A percentile compares a stretch with the other conserved stretches of the same genome.
phyloP scores from a whole-genome alignment of 2,113 vertebrate species.

The Pongo pygmaeus region DNA sequence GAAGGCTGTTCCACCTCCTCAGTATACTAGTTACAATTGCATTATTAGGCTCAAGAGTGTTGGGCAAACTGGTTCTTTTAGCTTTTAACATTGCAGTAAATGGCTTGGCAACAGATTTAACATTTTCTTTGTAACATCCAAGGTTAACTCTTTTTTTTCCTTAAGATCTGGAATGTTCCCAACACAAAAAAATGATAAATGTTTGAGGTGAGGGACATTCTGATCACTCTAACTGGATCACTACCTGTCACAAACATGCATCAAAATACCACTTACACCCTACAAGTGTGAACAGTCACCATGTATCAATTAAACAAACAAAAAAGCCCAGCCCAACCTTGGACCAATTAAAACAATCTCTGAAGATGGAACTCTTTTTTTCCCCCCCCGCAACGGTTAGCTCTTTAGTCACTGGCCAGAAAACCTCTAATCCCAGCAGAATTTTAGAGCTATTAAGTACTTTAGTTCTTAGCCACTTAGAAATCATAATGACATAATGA shows the following conservation, averaged over 20 bases:
- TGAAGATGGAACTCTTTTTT: not conserved
- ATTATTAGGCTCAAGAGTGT: slow-evolving; percentile 56
- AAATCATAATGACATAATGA: not conserved
- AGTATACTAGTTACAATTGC: slow-evolving; percentile 41
- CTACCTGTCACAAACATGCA: not conserved
- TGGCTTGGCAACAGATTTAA: slow-evolving; percentile 68
- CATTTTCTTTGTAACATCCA: slow-evolving; percentile 53
- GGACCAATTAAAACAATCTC: not conserved
- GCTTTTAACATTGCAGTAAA: slow-evolving; percentile 61
- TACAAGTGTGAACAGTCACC: not conserved
- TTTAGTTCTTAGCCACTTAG: slow-evolving; percentile 19
- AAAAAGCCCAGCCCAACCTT: not conserved
- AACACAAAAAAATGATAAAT: not conserved
- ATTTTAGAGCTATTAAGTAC: slow-evolving; percentile 20
- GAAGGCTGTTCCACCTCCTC: slow-evolving; percentile 39
- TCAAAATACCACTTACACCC: not conserved
- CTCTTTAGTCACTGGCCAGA: slow-evolving; percentile 55
- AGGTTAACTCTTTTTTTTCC: slow-evolving; percentile 54
- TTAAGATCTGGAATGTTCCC: not conserved
- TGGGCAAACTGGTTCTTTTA: slow-evolving; percentile 53
- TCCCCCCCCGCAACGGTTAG: not conserved
- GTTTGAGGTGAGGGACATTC: not conserved
- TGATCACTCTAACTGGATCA: not conserved
- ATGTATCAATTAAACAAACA: not conserved
- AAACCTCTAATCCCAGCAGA: slow-evolving; percentile 48